These are phyloP conservation scores for Jacana jacana DNA, from an alignment of 2,113 vertebrate genomes.

Conservation along the genomic window DNA sequence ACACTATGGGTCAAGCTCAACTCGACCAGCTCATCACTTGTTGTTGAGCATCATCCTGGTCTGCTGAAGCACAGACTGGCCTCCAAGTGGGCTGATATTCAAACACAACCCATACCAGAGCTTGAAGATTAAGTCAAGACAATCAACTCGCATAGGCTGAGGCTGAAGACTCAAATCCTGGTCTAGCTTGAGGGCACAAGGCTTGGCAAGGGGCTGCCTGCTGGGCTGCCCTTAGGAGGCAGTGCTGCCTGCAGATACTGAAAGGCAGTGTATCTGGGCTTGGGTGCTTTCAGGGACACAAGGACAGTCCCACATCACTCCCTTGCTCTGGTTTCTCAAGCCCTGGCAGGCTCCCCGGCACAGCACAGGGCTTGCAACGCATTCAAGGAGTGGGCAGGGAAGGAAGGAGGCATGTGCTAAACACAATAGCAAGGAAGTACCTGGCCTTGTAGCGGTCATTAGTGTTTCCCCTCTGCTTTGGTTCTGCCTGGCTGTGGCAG, in stretches of 20 bases:
- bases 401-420: slow-evolving; percentile 1
- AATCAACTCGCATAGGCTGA: rapidly evolving
- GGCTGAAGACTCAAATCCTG: background rate
- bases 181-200: background rate
- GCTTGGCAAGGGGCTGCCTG: background rate
- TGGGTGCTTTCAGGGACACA: background rate
- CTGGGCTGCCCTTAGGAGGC: background rate
- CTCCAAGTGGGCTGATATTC: background rate
- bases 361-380: rapidly evolving
- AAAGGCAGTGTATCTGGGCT: background rate
- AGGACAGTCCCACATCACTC: background rate
- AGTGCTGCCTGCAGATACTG: background rate
- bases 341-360: background rate
- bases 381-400: background rate
- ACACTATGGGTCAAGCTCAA: background rate
- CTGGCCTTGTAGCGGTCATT: background rate
- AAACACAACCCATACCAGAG: background rate
- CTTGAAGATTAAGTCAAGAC: background rate
- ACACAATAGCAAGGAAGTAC: slow-evolving; percentile 27
- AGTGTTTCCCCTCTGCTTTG: background rate
- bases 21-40: background rate
- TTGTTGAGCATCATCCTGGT: rapidly evolving
- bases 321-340: background rate
- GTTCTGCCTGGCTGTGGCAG: background rate
- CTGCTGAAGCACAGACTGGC: background rate